Percentiles rank a stretch among this genome's conserved stretches.
Evolutionary conservation across 2,797 vertebrate genomes (phyloP).

Genomic region (Eurystomus glaucurus): DNA sequence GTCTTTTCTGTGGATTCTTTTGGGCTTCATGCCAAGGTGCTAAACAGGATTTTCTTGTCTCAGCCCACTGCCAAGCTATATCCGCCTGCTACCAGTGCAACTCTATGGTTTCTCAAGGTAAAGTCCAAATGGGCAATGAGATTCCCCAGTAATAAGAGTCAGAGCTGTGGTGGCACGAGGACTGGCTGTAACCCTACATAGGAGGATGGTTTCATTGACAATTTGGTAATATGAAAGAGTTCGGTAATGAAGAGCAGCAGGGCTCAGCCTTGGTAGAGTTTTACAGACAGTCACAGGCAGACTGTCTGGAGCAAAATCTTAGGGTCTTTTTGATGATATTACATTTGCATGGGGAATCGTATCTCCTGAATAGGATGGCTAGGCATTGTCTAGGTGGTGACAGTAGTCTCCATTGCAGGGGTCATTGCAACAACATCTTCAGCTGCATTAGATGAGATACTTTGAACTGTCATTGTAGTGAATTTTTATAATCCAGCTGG

Average conservation of each 20-base stretch:
- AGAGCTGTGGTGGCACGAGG: not conserved
- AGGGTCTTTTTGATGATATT: not conserved
- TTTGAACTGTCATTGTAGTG: not conserved
- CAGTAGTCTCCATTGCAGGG: not conserved
- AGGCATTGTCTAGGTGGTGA: not conserved
- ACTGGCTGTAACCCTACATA: not conserved
- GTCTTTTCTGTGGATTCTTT: not conserved
- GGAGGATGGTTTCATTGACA: not conserved
- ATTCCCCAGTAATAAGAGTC: not conserved
- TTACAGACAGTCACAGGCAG: not conserved
- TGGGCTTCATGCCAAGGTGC: not conserved
- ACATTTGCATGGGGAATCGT: not conserved
- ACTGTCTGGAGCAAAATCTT: not conserved
- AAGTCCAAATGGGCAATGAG: not conserved
- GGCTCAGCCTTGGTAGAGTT: not conserved
- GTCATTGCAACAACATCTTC: not conserved
- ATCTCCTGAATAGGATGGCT: not conserved
- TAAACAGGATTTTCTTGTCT: not conserved
- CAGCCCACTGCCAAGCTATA: not conserved
- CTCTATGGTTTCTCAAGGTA: not conserved
- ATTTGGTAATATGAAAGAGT: not conserved
- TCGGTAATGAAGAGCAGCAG: not conserved
- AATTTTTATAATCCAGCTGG: not conserved
- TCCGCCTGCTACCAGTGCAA: not conserved
- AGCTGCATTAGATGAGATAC: fast-evolving